Percentiles rank a stretch among this genome's conserved stretches.
phyloP scores from a whole-genome alignment of 2,797 vertebrate genomes.

The Macrochelys suwanniensis region DNA sequence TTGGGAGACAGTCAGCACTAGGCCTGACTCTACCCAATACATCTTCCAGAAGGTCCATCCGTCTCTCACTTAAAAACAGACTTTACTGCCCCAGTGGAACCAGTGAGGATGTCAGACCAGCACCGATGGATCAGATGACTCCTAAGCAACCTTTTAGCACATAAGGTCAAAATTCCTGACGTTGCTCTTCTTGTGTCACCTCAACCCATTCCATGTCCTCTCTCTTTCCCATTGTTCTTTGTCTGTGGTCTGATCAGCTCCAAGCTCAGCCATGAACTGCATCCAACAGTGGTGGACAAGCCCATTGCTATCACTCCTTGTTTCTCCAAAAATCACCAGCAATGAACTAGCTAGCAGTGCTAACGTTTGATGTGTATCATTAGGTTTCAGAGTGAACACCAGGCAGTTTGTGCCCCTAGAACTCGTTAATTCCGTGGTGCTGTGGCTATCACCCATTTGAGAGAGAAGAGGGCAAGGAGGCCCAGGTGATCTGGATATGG shows the following conservation, averaged over 20 bases:
- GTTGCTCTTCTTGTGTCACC: background rate
- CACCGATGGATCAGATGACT: background rate
- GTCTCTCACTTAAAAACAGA: background rate
- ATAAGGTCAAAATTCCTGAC: background rate
- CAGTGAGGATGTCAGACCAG: background rate
- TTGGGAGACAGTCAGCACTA: too few species aligned
- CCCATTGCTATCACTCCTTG: background rate
- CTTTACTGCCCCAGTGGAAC: background rate
- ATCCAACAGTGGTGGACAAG: background rate
- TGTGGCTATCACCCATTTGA: slow-evolving; percentile 37
- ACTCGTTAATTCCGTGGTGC: background rate
- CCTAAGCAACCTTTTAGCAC: background rate
- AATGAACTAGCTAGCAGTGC: background rate
- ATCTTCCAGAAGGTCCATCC: background rate
- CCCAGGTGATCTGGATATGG: background rate
- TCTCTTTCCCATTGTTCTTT: background rate
- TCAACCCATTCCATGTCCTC: background rate
- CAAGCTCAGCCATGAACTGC: background rate
- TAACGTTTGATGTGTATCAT: slow-evolving; percentile 8
- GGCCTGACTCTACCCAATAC: too few species aligned
- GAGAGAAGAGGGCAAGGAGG: background rate
- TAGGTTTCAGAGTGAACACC: slow-evolving; percentile 40
- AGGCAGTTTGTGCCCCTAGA: background rate
- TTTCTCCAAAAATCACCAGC: background rate
- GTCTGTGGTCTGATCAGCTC: background rate